Evolutionary conservation across 2,113 vertebrate species (phyloP).

Genomic region (Pipra filicauda): DNA sequence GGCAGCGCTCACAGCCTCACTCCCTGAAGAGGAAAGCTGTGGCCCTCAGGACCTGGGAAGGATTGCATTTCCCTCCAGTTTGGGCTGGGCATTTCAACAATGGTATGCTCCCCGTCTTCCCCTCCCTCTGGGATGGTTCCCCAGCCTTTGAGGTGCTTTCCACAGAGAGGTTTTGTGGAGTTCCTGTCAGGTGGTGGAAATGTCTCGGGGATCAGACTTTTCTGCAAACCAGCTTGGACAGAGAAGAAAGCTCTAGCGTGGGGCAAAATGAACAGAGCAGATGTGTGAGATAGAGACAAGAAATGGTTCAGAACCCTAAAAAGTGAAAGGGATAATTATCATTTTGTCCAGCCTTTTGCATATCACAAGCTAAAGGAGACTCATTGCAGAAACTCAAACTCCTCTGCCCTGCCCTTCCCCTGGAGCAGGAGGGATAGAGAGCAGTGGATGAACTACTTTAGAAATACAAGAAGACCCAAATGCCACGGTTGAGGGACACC

Average conservation of each 20-base stretch:
- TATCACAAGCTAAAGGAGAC: neutral
- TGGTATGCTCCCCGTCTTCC: neutral
- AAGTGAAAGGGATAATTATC: neutral
- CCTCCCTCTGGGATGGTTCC: neutral
- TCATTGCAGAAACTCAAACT: rapidly evolving
- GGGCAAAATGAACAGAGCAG: neutral
- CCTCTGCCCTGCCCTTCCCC: neutral
- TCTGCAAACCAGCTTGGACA: neutral
- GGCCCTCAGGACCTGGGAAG: rapidly evolving
- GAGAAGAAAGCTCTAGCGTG: neutral
- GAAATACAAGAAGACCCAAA: neutral
- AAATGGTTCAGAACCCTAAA: neutral
- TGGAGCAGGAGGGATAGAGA: neutral
- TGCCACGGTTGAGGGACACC: neutral
- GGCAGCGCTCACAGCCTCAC: neutral
- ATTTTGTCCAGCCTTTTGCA: neutral
- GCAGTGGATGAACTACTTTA: neutral
- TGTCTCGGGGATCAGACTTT: neutral
- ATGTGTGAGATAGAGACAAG: rapidly evolving
- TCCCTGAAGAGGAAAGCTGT: rapidly evolving
- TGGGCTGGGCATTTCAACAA: neutral
- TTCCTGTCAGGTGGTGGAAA: neutral
- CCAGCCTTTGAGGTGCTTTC: neutral
- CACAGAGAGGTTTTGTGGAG: neutral
- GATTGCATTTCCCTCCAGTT: neutral